Evolutionary conservation across 2,797 vertebrate species (phyloP), one percentile per base, ranked within the genome.

Genomic region (Gephyroberyx darwinii): DNA sequence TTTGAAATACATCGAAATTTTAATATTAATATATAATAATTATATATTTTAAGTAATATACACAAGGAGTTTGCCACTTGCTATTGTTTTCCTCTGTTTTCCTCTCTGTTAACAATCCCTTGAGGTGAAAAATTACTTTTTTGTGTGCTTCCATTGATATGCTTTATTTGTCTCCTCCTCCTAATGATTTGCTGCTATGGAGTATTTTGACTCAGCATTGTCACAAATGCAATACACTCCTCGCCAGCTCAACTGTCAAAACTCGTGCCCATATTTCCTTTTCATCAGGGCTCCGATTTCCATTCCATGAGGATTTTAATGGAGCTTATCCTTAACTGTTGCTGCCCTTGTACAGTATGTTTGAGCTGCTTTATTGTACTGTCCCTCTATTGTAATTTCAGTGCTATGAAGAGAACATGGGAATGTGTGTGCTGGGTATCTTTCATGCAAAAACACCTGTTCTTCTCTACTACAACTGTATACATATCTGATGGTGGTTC

Each of bases 331-430:
- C 14, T 12, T 10, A 35, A 8, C 14, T 43, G 52, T 58, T 59
- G 63, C 52, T 69, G 17, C 22, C 59, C 14, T 50, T 50, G n/a
- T 14, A 41, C 33, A 8, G 33, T 35, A 57, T 59, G 8, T 59
- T 41, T 60, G 51, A 45, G 16, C 10, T 16, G 35, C 59, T 8
- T n/a, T 39, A 63, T 50, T 71, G 60, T 68, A 63, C 53, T 22
- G 41, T 39, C 35, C 69, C 51, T 52, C n/a, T 78, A 71, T 74
- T 81, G 60, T 65, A 75, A 68, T 82, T 76, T 77, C 57, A 69
- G 31, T 30, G 75, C 77, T 84, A 53, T 81, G 73, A 84, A 79
- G 78, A 77, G 65, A 61, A 51, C 41, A 61, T 65, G 59, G 53
- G 56, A 39, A 54, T 41, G 41, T 67, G 75, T 59, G 19, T 47